Base-by-base conservation (phyloP, 2,113 vertebrate species). In the Hypomesus transpacificus region DNA sequence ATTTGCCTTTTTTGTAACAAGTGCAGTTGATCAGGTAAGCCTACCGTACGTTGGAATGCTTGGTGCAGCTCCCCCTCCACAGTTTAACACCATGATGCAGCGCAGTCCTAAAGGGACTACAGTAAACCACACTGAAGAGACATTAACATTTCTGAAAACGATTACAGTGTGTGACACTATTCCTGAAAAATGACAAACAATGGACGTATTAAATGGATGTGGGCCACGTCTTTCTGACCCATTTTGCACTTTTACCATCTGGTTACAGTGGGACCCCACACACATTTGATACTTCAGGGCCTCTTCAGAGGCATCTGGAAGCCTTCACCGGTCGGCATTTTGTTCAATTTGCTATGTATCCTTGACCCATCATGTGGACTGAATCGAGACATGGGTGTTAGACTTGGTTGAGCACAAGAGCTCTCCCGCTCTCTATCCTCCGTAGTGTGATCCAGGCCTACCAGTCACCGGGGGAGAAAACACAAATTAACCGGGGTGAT, bases 301-400 rank as follows among this genome's bases (percentile, higher is more conserved):
- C 9, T 46, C 39, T 46, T 9, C 18, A 1, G 26, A 71, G 71
- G 69, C 71, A 75, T 77, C 75, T 84, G 77, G 69, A 79, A 81
- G 76, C 79, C 62, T 76, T 79, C 66, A 24, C 18, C 0, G 52
- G 67, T 58, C 52, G 59, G 53, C 58, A 54, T 76, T 73, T 46
- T 73, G 73, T 77, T 80, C 76, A 80, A 83, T 83, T 79, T 78
- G 64, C 1, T 51, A 4, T 64, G 69, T 61, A 70, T 59, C 70
- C 59, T 72, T 73, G 70, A 79, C 82, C 68, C 9, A 67, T 82
- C 78, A 78, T 53, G 26, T 26, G 1, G 60, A 20, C 11, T 74
- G 61, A 11, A 21, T 22, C 13, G 21, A 59, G 11, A 11, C 57
- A 59, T 6, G 57, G 28, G 14, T 66, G 73, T 73, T 74, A 51